Base-by-base conservation (phyloP, 2,797 vertebrate genomes). In the Acridotheres tristis region DNA sequence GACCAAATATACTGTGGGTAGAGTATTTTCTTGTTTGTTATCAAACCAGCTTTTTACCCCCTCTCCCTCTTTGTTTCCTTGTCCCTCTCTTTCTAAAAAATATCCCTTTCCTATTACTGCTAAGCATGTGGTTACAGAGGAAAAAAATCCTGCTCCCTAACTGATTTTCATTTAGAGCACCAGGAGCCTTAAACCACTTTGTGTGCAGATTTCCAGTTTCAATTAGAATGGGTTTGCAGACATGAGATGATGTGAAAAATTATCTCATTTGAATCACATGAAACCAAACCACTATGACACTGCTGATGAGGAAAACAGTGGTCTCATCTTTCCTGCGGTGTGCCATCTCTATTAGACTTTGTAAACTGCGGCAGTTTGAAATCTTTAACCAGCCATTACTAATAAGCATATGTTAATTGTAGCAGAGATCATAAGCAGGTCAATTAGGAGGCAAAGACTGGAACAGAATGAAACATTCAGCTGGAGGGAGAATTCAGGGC, bases 391-490 rank as follows among this genome's bases (percentile, higher is more conserved):
- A 99, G 98, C 98, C 98, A 98, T 98, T 98, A 98, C 99, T 99
- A 99, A 99, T 98, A 99, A 99, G 98, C 99, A 99, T 99, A 99
- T 99, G 99, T 99, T 99, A 99, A 99, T 99, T 99, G 98, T 98
- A 98, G 97, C 98, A 98, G 97, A 98, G 98, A 99, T 99, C 99
- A 99, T 98, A 99, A 98, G 98, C 98, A 98, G 99, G 99, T 99
- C 98, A 98, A 98, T 98, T 98, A 98, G 98, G 98, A 98, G 98
- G 98, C 98, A 98, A 98, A 98, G 98, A 98, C 98, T 98, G 98
- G 98, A 98, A 98, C 98, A 95, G 97, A 98, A 98, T 97, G 98
- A 98, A 98, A 98, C 98, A 98, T 98, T 98, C 98, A 97, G 98
- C 99, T 99, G 98, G 98, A 98, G 98, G 99, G 98, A 98, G 98